Evolutionary conservation across 2,888 invertebrate genomes (phyloP).

Genomic region (Lamellibrachia columna): DNA sequence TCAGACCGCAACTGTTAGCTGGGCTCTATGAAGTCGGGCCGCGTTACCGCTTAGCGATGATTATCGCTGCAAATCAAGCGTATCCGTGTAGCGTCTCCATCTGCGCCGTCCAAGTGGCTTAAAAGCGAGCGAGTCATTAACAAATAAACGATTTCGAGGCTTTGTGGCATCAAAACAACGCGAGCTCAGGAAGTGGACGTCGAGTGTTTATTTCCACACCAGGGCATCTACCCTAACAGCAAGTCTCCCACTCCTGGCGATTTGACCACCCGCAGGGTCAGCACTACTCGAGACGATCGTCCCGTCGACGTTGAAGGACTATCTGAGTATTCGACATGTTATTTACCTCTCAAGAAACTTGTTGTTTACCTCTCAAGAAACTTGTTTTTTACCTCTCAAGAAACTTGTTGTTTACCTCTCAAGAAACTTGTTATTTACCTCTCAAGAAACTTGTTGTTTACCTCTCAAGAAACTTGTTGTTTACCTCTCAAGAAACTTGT

Average conservation of each 20-base stretch:
- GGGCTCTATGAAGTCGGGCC: not conserved
- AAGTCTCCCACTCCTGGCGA: not conserved
- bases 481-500: too few species aligned
- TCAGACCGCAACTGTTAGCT: not conserved
- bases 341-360: too few species aligned
- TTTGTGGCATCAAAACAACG: not conserved
- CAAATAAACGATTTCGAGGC: not conserved
- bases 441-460: too few species aligned
- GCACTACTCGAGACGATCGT: not conserved
- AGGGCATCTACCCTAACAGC: constrained; percentile 8
- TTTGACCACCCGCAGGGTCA: not conserved
- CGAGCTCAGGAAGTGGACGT: not conserved
- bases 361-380: too few species aligned
- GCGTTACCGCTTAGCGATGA: not conserved
- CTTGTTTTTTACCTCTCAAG: too few species aligned
- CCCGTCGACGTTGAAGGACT: not conserved
- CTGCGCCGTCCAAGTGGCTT: not conserved
- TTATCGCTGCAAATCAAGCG: constrained; percentile 1
- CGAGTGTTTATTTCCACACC: not conserved
- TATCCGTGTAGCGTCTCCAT: not conserved
- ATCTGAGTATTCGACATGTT: too few species aligned
- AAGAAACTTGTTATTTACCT: too few species aligned
- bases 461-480: too few species aligned
- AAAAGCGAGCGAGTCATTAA: not conserved
- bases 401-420: too few species aligned